phyloP scores from a whole-genome alignment of 1,140 invertebrate species.

The Lucilia sericata region DNA sequence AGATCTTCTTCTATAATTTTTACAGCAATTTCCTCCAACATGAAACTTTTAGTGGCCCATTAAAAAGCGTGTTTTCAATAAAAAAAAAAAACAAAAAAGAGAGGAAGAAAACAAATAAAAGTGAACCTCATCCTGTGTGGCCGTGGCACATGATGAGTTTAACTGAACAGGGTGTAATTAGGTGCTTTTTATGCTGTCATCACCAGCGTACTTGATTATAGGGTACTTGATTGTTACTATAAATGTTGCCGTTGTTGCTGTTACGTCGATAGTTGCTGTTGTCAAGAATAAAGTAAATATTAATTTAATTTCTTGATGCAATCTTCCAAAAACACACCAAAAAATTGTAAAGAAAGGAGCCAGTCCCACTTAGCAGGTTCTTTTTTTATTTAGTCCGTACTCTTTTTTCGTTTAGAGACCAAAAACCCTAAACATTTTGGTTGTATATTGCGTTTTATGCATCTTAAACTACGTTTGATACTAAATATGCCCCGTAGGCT shows the following conservation, averaged over 20 bases:
- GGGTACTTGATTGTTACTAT: conserved; percentile 51
- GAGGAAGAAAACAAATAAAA: neutral
- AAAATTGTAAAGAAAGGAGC: neutral
- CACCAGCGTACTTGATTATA: conserved; percentile 67
- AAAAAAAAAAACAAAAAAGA: neutral
- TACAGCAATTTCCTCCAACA: neutral
- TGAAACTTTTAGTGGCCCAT: neutral
- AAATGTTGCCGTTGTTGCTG: neutral
- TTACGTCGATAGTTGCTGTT: neutral
- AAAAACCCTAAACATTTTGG: neutral
- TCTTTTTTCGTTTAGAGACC: neutral
- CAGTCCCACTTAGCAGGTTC: neutral
- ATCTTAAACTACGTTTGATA: conserved; percentile 19
- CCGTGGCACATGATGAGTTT: neutral
- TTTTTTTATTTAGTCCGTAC: neutral
- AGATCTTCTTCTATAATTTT: neutral
- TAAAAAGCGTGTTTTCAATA: neutral
- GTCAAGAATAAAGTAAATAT: conserved; percentile 66
- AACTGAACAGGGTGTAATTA: conserved; percentile 66
- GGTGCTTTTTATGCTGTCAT: conserved; percentile 67
- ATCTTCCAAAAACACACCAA: neutral
- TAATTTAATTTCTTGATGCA: conserved; percentile 60
- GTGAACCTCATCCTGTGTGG: conserved; percentile 43
- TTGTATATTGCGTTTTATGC: neutral
- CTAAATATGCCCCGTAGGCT: neutral